Evolutionary conservation across 2,797 vertebrate species (phyloP), one percentile per base, ranked within the genome.

Genomic region (Enteromius mattozi): DNA sequence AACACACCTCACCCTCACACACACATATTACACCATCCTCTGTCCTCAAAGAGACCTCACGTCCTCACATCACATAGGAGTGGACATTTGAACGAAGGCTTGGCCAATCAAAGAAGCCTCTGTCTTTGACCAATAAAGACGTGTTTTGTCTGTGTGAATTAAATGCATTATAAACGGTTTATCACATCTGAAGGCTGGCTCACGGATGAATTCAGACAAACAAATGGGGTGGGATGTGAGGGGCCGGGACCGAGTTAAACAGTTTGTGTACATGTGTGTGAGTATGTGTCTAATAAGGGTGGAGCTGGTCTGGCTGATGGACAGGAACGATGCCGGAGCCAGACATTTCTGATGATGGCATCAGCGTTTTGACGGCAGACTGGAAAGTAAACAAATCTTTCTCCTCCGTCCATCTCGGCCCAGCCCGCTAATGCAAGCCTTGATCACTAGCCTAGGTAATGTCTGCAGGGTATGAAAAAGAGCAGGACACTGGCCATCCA

Each of bases 91-190:
- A 37, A 33, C 27, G 76, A 59, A 51, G 90, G 85, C 82, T 66
- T 85, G 86, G 54, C 56, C 79, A 83, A 85, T 93, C 89, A 93
- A 95, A 91, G 88, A 90, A 54, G 24, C 51, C 76, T 93, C 85
- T 95, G 89, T 94, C 81, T 83, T 82, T 45, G 24, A 72, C 59
- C 84, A 89, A 91, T 91, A 93, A 92, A 89, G 89, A 78, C 85
- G 80, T 49, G 90, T 93, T 92, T 85, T 93, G 85, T 89, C 76
- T 70, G 63, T 63, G 71, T 87, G 88, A 83, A 66, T 24, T 80
- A 76, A 83, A 87, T 79, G 78, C 69, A 89, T 79, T 77, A 90
- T 86, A 81, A 90, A 87, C 24, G 87, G 69, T 90, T 89, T 87
- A 80, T 77, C 45, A 80, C 89, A 89, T 93, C 89, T 92, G 86